A percentile compares a stretch with the other conserved stretches of the same genome.
Conservation (phyloP, 2,113 vertebrate genomes). For the Lagopus muta region DNA sequence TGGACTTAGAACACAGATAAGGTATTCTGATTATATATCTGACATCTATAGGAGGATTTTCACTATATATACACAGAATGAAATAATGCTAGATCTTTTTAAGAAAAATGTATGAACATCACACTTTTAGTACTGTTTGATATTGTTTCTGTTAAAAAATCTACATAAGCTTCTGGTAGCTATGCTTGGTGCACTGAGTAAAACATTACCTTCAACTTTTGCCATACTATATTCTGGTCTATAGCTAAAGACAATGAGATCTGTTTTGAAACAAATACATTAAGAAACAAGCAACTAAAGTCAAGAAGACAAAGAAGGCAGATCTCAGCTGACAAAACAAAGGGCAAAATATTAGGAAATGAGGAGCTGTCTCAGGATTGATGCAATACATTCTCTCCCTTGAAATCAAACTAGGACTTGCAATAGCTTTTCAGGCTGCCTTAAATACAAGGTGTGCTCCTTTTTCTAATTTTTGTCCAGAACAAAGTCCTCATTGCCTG, state of each 20-base stretch:
- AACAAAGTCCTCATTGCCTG: not conserved
- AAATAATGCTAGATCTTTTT: not conserved
- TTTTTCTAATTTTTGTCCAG: not conserved
- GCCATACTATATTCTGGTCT: not conserved
- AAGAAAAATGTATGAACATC: not conserved
- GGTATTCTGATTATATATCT: not conserved
- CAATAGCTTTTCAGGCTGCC: not conserved
- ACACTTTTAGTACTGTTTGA: not conserved
- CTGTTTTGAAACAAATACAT: not conserved
- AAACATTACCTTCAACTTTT: not conserved
- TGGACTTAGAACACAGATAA: not conserved
- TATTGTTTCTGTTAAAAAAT: not conserved
- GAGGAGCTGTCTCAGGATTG: not conserved
- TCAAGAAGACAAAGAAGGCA: not conserved
- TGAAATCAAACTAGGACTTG: not conserved
- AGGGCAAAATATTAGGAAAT: not conserved
- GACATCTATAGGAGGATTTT: not conserved
- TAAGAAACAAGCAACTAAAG: not conserved
- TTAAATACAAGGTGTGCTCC: not conserved
- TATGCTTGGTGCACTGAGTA: not conserved
- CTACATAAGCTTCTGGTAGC: fast-evolving
- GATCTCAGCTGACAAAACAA: not conserved
- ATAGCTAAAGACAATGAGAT: not conserved
- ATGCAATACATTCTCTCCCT: not conserved
- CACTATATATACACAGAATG: not conserved